Evolutionary conservation across 2,113 vertebrate species (phyloP).

Genomic region (Excalfactoria chinensis): DNA sequence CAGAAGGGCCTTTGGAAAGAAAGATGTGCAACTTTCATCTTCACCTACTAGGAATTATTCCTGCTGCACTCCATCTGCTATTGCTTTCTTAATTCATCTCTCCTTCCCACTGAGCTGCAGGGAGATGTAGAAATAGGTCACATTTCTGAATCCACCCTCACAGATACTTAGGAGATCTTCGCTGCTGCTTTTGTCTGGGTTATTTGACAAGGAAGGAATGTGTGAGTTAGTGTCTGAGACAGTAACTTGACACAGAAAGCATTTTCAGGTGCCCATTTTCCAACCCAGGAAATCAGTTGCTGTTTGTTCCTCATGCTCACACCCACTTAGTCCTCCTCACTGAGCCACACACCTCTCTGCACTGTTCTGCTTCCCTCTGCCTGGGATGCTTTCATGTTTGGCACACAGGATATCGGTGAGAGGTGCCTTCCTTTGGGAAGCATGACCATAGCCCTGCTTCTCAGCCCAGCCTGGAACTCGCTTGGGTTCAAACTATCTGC

Average conservation of each 20-base stretch:
- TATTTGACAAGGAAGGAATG: neutral
- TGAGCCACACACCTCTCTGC: rapidly evolving
- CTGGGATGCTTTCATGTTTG: neutral
- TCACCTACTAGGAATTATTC: neutral
- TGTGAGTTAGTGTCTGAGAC: neutral
- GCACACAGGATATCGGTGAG: neutral
- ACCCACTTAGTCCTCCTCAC: neutral
- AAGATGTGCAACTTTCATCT: neutral
- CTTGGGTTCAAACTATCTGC: constrained; percentile 9
- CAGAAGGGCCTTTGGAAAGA: neutral
- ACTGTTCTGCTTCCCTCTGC: neutral
- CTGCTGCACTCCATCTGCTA: neutral
- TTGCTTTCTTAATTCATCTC: neutral
- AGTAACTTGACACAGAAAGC: neutral
- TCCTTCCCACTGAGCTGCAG: neutral
- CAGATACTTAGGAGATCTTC: neutral
- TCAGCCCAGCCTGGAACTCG: neutral
- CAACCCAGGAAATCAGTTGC: neutral
- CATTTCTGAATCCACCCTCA: neutral
- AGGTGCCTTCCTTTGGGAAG: neutral
- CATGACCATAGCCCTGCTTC: neutral
- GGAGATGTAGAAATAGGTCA: neutral
- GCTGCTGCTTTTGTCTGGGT: neutral
- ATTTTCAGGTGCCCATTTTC: neutral
- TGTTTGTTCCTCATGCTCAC: neutral